phyloP scores from a whole-genome alignment of 2,888 invertebrate species.

The Drosophila rubida region DNA sequence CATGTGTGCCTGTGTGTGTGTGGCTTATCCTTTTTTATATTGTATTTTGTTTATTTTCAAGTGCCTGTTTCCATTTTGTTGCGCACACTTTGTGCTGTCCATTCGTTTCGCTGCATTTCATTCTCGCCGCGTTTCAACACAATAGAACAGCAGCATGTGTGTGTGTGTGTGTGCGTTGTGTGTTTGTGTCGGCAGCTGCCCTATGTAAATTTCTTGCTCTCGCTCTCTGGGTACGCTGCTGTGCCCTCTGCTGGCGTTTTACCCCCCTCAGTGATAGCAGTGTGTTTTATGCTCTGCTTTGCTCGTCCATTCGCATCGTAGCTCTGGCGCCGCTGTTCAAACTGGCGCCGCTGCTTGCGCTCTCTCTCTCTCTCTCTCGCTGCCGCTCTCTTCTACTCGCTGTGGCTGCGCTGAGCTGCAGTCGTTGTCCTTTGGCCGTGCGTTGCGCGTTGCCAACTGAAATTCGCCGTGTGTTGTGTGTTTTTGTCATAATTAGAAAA shows the following conservation, averaged over 20 bases:
- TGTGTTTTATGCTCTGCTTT: slow-evolving; percentile 53
- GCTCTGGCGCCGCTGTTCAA: slow-evolving; percentile 53
- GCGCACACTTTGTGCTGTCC: slow-evolving; percentile 64
- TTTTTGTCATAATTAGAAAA: slow-evolving; percentile 73
- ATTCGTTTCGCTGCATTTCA: slow-evolving; percentile 81
- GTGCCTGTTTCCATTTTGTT: slow-evolving; percentile 67
- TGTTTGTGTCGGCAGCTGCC: slow-evolving; percentile 48
- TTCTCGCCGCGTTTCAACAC: slow-evolving; percentile 72
- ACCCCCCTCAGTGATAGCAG: slow-evolving; percentile 29
- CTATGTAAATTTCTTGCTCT: slow-evolving; percentile 53
- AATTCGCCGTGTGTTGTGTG: slow-evolving; percentile 53
- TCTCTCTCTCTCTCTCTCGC: slow-evolving; percentile 2
- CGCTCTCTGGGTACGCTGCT: not conserved
- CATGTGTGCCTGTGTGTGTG: slow-evolving; percentile 30
- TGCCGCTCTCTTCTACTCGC: slow-evolving; percentile 31
- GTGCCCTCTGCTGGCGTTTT: slow-evolving; percentile 15
- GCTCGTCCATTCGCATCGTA: slow-evolving; percentile 58
- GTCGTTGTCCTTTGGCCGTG: slow-evolving; percentile 77
- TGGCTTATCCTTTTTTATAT: slow-evolving; percentile 78
- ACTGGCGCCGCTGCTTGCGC: slow-evolving; percentile 38
- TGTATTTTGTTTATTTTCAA: slow-evolving; percentile 73
- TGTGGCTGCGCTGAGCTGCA: slow-evolving; percentile 58
- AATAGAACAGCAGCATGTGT: slow-evolving; percentile 17
- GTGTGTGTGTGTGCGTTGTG: slow-evolving; percentile 3
- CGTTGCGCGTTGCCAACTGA: slow-evolving; percentile 69